Evolutionary conservation across 1,140 invertebrate species (phyloP).

Genomic region (Drosophila guanche): DNA sequence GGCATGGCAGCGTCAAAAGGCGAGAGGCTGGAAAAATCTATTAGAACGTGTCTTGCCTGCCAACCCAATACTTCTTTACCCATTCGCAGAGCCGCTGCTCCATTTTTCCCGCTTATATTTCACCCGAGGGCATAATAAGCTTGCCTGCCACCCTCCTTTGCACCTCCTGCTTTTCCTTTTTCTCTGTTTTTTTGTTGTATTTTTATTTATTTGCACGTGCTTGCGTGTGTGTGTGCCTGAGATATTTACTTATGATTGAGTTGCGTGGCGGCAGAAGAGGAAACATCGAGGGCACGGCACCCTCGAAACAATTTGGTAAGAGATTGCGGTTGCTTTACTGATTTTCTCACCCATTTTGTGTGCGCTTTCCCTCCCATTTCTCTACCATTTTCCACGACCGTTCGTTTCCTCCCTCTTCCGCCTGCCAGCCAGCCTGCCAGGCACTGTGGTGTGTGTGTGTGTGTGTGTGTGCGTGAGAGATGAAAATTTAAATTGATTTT

Average conservation of each 20-base stretch:
- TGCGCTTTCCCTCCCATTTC: slow-evolving; percentile 24
- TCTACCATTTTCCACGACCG: neutral
- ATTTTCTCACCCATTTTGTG: slow-evolving; percentile 77
- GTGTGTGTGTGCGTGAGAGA: slow-evolving; percentile 45
- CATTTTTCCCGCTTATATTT: slow-evolving; percentile 61
- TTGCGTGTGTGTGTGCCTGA: slow-evolving; percentile 39
- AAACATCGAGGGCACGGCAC: slow-evolving; percentile 20
- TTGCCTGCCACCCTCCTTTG: slow-evolving; percentile 36
- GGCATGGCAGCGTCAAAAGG: slow-evolving; percentile 66
- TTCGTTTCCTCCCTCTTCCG: neutral
- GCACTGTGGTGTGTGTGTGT: neutral
- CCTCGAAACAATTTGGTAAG: slow-evolving; percentile 77
- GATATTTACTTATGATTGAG: slow-evolving; percentile 82
- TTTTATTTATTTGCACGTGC: slow-evolving; percentile 58
- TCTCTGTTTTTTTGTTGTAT: slow-evolving; percentile 1
- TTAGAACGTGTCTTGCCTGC: slow-evolving; percentile 79
- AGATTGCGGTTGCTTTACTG: slow-evolving; percentile 81
- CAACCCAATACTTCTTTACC: slow-evolving; percentile 51
- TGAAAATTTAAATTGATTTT: slow-evolving; percentile 82
- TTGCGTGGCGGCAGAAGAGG: slow-evolving; percentile 56
- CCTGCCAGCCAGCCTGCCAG: neutral
- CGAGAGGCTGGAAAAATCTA: slow-evolving; percentile 78
- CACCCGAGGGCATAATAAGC: slow-evolving; percentile 78
- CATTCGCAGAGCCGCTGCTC: neutral
- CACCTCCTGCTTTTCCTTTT: slow-evolving; percentile 15